Evolutionary conservation across 2,888 invertebrate species (phyloP).

Genomic region (Trachelus iudaicus): DNA sequence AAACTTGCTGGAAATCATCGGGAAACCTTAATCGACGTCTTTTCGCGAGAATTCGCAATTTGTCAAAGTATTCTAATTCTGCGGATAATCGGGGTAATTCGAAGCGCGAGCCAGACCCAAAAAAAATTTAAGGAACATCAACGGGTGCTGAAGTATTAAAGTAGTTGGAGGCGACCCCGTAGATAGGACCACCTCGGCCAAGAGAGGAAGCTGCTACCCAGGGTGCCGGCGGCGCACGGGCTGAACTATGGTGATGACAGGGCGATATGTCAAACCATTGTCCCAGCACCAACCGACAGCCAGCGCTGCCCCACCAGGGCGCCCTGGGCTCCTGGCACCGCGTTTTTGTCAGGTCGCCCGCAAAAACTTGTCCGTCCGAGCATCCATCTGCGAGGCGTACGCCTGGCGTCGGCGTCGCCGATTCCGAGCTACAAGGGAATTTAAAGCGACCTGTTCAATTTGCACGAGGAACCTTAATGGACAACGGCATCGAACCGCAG

Average conservation of each 20-base stretch:
- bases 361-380: slow-evolving; percentile 16
- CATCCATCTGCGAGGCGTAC: neutral
- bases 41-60: neutral
- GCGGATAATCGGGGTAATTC: neutral
- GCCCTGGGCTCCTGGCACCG: slow-evolving; percentile 22
- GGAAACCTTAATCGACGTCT: neutral
- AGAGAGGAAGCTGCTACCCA: neutral
- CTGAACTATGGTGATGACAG: slow-evolving; percentile 51
- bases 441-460: neutral
- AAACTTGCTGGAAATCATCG: too few species aligned
- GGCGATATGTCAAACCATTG: slow-evolving; percentile 58
- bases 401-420: neutral
- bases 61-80: neutral
- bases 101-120: neutral
- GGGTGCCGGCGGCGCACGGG: slow-evolving; percentile 23
- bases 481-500: neutral
- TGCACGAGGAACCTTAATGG: neutral
- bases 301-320: neutral
- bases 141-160: neutral
- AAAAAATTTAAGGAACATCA: neutral
- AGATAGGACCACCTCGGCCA: neutral
- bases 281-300: slow-evolving; percentile 34
- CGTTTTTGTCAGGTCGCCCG: slow-evolving; percentile 24
- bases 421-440: neutral
- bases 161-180: slow-evolving; percentile 23